Evolutionary conservation across 37 sponge, comb jelly and placozoan species (phyloP).

Genomic region (Cliona cf. orientalis): DNA sequence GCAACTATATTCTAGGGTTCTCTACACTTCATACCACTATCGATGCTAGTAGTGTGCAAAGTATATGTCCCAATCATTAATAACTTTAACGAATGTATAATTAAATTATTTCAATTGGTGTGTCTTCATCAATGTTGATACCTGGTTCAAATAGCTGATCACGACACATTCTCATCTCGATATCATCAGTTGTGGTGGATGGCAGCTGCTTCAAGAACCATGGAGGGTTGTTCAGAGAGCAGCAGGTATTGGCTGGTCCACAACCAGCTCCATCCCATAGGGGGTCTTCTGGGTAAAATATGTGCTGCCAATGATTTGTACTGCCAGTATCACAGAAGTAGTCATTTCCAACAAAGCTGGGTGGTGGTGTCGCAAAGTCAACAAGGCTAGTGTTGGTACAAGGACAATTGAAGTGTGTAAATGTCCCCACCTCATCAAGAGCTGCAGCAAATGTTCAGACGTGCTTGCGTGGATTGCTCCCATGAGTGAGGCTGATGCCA

Average conservation of each 20-base stretch:
- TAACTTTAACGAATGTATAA: slow-evolving; percentile 23
- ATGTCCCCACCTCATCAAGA: too few relatives aligned
- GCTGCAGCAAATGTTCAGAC: too few relatives aligned
- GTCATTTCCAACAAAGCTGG: slow-evolving; percentile 20
- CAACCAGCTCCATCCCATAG: slow-evolving; percentile 69
- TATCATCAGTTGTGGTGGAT: slow-evolving; percentile 9
- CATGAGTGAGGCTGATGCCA: too few relatives aligned
- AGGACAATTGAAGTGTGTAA: background rate
- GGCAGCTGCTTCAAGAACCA: slow-evolving; percentile 53
- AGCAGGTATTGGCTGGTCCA: slow-evolving; percentile 49
- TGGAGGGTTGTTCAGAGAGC: slow-evolving; percentile 41
- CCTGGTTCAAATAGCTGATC: too few relatives aligned
- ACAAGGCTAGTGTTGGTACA: background rate
- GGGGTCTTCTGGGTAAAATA: slow-evolving; percentile 45
- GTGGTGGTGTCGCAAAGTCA: background rate
- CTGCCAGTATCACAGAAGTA: slow-evolving; percentile 62
- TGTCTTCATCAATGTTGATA: background rate
- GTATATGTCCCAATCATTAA: too few relatives aligned
- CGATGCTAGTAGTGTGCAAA: too few relatives aligned
- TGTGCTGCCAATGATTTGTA: background rate
- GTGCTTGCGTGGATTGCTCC: too few relatives aligned
- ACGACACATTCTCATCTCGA: slow-evolving; percentile 57
- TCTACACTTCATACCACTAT: too few relatives aligned
- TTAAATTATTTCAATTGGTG: slow-evolving; percentile 7
- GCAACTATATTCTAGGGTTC: too few relatives aligned